A percentile compares a stretch with the other conserved stretches of the same genome.
Evolutionary conservation across 2,888 invertebrate genomes (phyloP).

Genomic region (Taphrorychus bicolor): DNA sequence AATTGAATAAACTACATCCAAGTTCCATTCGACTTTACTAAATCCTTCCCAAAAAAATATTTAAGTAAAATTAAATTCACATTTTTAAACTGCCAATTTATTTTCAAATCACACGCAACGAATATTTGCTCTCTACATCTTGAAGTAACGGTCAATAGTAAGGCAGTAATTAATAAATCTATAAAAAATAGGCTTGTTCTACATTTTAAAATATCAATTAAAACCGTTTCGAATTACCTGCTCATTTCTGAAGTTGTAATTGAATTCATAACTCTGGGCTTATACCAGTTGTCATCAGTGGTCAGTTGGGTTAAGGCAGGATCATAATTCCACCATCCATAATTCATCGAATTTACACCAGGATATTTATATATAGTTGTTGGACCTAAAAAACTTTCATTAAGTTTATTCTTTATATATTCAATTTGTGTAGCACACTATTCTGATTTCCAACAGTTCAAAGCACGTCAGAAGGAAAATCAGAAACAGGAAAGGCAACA

Average conservation of each 20-base stretch:
- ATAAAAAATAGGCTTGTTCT: background rate
- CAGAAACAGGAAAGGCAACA: too few species aligned
- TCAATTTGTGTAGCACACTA: too few species aligned
- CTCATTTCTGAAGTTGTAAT: constrained; percentile 45
- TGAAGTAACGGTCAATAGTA: constrained; percentile 16
- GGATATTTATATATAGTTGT: constrained; percentile 63
- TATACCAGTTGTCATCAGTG: constrained; percentile 58
- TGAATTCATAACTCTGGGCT: constrained; percentile 47
- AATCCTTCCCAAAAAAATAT: too few species aligned
- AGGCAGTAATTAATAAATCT: constrained; percentile 17
- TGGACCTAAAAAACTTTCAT: constrained; percentile 59
- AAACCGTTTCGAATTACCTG: constrained; percentile 23
- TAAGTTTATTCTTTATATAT: too few species aligned
- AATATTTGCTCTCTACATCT: too few species aligned
- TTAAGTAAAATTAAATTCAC: too few species aligned
- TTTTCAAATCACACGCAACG: too few species aligned
- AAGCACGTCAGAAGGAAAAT: too few species aligned
- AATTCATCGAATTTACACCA: constrained; percentile 60
- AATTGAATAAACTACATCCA: too few species aligned
- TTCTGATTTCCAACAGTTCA: too few species aligned
- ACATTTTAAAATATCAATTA: background rate
- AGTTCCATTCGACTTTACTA: too few species aligned
- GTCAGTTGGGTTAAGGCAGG: constrained; percentile 45
- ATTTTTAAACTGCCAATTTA: too few species aligned
- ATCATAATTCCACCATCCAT: constrained; percentile 64